Evolutionary conservation across 2,888 invertebrate species (phyloP).

Genomic region (Cheilosia variabilis): DNA sequence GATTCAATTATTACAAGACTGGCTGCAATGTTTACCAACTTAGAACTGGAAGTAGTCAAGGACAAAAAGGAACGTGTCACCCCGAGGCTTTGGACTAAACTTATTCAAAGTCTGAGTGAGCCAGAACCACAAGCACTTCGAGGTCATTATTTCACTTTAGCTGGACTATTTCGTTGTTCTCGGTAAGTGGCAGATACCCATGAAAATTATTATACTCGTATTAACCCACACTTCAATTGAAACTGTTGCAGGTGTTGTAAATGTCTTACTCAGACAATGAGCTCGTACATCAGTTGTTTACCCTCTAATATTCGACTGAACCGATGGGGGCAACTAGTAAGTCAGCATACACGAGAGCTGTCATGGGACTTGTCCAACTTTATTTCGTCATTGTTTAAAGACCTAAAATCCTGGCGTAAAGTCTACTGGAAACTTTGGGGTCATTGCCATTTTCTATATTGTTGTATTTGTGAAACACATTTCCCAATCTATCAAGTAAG

Average conservation of each 20-base stretch:
- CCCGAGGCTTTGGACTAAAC: conserved; percentile 92
- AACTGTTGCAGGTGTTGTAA: conserved; percentile 87
- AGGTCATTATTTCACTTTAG: conserved; percentile 92
- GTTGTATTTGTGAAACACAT: conserved; percentile 90
- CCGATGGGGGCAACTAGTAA: conserved; percentile 89
- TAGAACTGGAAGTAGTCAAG: conserved; percentile 92
- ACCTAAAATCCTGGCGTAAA: conserved; percentile 93
- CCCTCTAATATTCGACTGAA: conserved; percentile 90
- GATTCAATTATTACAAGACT: conserved; percentile 90
- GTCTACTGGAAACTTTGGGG: conserved; percentile 98
- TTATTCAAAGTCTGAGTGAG: conserved; percentile 91
- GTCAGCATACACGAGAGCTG: conserved; percentile 89
- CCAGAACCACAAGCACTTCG: conserved; percentile 89
- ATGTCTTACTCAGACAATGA: conserved; percentile 88
- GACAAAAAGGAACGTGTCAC: conserved; percentile 96
- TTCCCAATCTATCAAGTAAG: conserved; percentile 89
- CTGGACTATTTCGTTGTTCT: conserved; percentile 89
- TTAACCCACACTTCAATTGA: too few relatives aligned
- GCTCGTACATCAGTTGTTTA: conserved; percentile 89
- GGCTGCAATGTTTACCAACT: conserved; percentile 94
- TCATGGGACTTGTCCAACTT: conserved; percentile 93
- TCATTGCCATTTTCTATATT: conserved; percentile 93
- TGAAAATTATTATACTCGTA: too few relatives aligned
- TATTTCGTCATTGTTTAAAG: conserved; percentile 89
- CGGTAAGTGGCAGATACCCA: conserved; percentile 82